phyloP scores from a whole-genome alignment of 2,797 vertebrate genomes.

The Neomorphus geoffroyi region DNA sequence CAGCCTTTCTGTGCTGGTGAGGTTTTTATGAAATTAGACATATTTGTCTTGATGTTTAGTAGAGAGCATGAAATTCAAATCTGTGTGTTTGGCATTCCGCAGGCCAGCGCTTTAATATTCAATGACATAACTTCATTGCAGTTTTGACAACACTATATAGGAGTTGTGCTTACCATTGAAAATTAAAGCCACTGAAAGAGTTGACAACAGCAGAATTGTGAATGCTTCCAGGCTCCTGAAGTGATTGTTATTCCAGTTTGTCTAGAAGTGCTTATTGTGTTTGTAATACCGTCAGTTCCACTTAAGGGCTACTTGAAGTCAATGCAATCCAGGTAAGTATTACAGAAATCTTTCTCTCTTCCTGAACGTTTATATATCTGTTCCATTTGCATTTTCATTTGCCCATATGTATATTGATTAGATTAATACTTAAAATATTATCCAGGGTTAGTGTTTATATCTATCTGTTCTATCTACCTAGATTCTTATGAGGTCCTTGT shows the following conservation, averaged over 20 bases:
- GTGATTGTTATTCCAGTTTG: constrained; percentile 84
- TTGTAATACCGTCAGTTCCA: constrained; percentile 83
- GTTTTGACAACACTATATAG: constrained; percentile 81
- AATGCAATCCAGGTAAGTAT: constrained; percentile 70
- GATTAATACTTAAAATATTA: constrained; percentile 10
- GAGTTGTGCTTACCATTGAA: constrained; percentile 84
- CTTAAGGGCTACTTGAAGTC: constrained; percentile 78
- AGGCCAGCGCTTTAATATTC: constrained; percentile 81
- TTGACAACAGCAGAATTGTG: constrained; percentile 83
- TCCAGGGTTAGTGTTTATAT: neutral
- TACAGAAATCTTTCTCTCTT: constrained; percentile 66
- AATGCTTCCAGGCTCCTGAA: constrained; percentile 77
- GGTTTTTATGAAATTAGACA: constrained; percentile 83
- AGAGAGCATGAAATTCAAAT: constrained; percentile 82
- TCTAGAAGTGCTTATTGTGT: constrained; percentile 84
- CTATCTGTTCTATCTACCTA: neutral
- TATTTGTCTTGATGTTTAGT: constrained; percentile 85
- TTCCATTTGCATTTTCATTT: constrained; percentile 63
- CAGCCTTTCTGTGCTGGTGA: constrained; percentile 68
- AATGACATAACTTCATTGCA: constrained; percentile 83
- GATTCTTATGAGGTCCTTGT: neutral
- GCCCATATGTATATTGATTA: constrained; percentile 41
- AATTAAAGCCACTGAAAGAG: constrained; percentile 83
- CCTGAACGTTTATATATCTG: constrained; percentile 13
- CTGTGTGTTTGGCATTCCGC: constrained; percentile 76